A percentile compares a stretch with the other conserved stretches of the same genome.
Evolutionary conservation across 2,113 vertebrate species (phyloP).

Genomic region (Limnothrissa miodon): DNA sequence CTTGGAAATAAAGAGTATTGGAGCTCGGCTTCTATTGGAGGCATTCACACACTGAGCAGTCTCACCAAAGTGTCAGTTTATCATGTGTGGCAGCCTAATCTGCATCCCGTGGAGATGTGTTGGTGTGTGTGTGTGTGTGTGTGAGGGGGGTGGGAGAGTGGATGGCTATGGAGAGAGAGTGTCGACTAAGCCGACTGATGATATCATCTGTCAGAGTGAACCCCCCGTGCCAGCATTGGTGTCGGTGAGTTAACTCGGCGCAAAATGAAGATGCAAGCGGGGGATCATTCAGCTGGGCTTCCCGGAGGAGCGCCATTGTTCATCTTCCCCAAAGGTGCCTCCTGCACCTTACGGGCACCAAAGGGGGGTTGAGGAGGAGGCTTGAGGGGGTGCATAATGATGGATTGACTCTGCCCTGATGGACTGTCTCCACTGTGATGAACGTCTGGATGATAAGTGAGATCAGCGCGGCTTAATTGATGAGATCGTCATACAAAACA

Average conservation of each 20-base stretch:
- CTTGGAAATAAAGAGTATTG: constrained; percentile 55
- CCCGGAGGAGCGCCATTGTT: not conserved
- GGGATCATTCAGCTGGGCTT: not conserved
- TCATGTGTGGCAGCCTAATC: constrained; percentile 39
- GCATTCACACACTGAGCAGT: constrained; percentile 1
- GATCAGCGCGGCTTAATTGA: not conserved
- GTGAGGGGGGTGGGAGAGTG: constrained; percentile 37
- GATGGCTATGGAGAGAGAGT: not conserved
- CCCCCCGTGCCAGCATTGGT: constrained; percentile 21
- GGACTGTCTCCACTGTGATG: not conserved
- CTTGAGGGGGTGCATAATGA: not conserved
- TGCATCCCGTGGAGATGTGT: constrained; percentile 35
- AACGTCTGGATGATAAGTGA: constrained; percentile 12
- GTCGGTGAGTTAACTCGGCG: constrained; percentile 18
- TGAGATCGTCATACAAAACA: constrained; percentile 4
- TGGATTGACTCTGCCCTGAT: constrained; percentile 15
- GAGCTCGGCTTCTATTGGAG: constrained; percentile 24
- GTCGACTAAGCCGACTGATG: constrained; percentile 23
- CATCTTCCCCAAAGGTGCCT: not conserved
- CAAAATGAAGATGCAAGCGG: constrained; percentile 2
- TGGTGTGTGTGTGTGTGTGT: constrained; percentile 29
- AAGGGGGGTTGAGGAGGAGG: not conserved
- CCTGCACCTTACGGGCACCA: not conserved
- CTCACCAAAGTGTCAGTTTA: constrained; percentile 40
- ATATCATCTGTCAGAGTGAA: constrained; percentile 44